phyloP scores from a whole-genome alignment of 2,888 invertebrate species.

The Clitarchus hookeri region DNA sequence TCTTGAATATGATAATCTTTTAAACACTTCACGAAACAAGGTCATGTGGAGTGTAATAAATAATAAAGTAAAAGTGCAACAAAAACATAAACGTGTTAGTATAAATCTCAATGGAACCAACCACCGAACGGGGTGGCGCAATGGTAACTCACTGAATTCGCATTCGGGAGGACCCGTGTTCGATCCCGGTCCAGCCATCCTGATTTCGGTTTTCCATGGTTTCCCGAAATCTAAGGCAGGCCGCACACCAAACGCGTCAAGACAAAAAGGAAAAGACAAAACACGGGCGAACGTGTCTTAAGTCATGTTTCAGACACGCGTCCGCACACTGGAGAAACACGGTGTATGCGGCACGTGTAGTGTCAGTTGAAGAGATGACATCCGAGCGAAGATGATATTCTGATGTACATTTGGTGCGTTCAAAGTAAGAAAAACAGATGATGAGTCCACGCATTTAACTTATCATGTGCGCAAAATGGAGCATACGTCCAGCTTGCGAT shows the following conservation, averaged over 20 bases:
- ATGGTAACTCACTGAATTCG: no score
- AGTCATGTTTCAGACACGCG: not conserved
- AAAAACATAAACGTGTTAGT: no score
- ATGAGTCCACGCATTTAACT: slow-evolving; percentile 10
- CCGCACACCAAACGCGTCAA: not conserved
- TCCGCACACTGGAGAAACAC: not conserved
- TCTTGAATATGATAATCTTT: no score
- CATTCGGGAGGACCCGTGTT: no score
- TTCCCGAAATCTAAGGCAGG: not conserved
- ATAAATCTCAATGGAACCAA: no score
- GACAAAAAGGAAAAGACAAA: not conserved
- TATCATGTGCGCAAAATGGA: slow-evolving; percentile 16
- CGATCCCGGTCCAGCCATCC: no score
- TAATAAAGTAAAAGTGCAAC: no score
- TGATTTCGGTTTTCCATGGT: no score
- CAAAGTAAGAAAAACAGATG: not conserved
- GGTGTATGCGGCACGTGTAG: not conserved
- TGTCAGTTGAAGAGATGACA: not conserved
- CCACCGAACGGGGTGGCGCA: no score
- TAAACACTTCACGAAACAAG: no score
- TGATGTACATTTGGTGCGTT: not conserved
- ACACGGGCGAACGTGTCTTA: not conserved
- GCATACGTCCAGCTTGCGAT: not conserved
- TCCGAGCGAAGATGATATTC: not conserved
- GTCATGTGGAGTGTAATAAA: no score